A percentile compares a stretch with the other conserved stretches of the same genome.
Conservation (phyloP, 2,888 invertebrate species). For the Caenorhabditis sp. region DNA sequence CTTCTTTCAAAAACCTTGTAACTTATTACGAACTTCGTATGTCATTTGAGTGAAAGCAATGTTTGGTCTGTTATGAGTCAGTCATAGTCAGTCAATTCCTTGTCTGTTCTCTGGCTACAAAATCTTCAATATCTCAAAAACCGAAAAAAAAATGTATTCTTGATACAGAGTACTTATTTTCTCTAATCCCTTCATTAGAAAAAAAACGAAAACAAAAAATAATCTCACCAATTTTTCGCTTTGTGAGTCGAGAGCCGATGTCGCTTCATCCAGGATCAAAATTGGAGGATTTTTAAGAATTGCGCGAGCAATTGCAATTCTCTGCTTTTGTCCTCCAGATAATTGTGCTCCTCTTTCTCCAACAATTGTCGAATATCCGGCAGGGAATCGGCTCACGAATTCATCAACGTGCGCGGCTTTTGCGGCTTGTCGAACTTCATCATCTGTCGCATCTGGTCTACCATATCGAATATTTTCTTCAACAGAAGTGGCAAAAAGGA, state of each 20-base stretch:
- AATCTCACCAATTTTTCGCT: conserved; percentile 55
- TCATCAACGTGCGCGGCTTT: conserved; percentile 87
- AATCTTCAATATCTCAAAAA: no score
- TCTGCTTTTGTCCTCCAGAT: conserved; percentile 79
- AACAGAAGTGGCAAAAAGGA: conserved; percentile 88
- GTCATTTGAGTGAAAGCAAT: no score
- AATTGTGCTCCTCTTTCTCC: conserved; percentile 79
- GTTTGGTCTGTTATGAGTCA: no score
- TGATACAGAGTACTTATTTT: no score
- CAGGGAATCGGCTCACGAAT: conserved; percentile 84
- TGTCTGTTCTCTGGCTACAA: no score
- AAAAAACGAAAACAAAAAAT: no score
- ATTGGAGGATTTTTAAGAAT: conserved; percentile 87
- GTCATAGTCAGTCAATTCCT: no score
- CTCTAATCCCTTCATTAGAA: neutral
- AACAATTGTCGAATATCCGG: conserved; percentile 78
- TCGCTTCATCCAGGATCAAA: conserved; percentile 88
- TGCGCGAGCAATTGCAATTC: conserved; percentile 92
- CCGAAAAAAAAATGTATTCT: no score
- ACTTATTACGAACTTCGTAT: no score
- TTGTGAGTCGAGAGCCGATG: conserved; percentile 80
- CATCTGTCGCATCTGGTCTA: conserved; percentile 74
- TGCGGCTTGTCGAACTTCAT: conserved; percentile 80
- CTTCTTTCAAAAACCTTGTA: no score
- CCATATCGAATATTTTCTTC: conserved; percentile 94